phyloP scores from a whole-genome alignment of 2,888 invertebrate species.

The Cantharis nigra region DNA sequence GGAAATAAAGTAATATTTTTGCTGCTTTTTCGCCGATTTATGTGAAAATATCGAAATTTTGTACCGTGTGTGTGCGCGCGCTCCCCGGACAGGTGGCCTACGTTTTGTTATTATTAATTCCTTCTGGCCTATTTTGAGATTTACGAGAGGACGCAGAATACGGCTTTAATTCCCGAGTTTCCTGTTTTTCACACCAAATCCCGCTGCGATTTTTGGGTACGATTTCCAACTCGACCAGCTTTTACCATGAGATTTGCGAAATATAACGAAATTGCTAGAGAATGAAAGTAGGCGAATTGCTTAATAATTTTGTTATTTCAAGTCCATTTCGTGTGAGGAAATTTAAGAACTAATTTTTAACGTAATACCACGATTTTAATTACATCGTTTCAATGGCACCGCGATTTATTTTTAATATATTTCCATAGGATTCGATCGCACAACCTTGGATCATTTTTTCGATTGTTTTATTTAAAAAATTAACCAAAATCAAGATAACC shows the following conservation, averaged over 20 bases:
- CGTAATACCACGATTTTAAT: constrained; percentile 2
- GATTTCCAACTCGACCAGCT: background rate
- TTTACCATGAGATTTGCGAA: constrained; percentile 15
- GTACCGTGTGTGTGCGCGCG: constrained; percentile 32
- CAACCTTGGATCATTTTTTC: background rate
- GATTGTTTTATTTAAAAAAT: background rate
- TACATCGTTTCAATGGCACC: background rate
- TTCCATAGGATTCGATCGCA: background rate
- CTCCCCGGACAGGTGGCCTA: constrained; percentile 26
- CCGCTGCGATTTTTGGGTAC: background rate
- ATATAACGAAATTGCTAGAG: constrained; percentile 18
- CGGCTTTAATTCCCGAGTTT: background rate
- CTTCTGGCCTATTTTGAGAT: constrained; percentile 2
- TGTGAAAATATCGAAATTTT: constrained; percentile 8
- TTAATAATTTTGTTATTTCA: constrained; percentile 22
- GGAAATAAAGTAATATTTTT: background rate
- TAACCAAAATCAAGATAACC: background rate
- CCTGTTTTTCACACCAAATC: background rate
- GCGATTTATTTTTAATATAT: background rate
- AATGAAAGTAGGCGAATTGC: constrained; percentile 26
- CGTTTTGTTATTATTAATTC: constrained; percentile 18
- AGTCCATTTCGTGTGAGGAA: constrained; percentile 17
- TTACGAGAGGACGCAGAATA: background rate
- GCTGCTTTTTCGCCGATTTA: background rate
- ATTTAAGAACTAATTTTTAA: constrained; percentile 2